phyloP scores from a whole-genome alignment of 2,113 vertebrate species.

The Ifrita kowaldi region DNA sequence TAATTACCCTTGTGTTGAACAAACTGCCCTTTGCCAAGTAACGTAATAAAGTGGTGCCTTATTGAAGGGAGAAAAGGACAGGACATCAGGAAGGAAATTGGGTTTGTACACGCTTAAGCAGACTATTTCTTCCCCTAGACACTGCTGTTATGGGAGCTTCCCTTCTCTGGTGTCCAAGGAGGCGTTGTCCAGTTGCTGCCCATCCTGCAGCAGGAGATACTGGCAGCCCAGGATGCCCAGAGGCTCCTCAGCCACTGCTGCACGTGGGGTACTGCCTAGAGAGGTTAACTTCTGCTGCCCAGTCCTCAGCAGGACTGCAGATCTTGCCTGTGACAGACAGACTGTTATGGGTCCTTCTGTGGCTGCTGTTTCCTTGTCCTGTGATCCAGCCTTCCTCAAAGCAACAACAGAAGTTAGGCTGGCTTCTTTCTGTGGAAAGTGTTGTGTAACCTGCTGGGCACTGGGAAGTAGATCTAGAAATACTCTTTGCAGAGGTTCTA shows the following conservation, averaged over 20 bases:
- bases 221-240: not conserved
- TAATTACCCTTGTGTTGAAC: not conserved
- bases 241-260: rapidly evolving
- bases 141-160: not conserved
- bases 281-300: not conserved
- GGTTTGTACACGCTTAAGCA: not conserved
- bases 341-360: not conserved
- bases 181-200: not conserved
- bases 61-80: not conserved
- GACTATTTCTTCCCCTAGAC: not conserved
- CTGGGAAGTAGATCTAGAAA: not conserved
- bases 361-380: not conserved
- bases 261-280: rapidly evolving
- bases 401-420: not conserved
- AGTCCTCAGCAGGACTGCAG: not conserved
- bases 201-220: not conserved
- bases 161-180: rapidly evolving
- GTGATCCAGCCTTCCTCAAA: not conserved
- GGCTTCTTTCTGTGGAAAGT: not conserved
- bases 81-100: not conserved
- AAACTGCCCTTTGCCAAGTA: not conserved
- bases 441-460: not conserved
- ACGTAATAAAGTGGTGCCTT: rapidly evolving
- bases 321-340: not conserved
- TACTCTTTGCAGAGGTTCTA: not conserved